These are phyloP conservation scores for Orchestes rusci DNA, from an alignment of 2,888 invertebrate species.

Conservation along the genomic window DNA sequence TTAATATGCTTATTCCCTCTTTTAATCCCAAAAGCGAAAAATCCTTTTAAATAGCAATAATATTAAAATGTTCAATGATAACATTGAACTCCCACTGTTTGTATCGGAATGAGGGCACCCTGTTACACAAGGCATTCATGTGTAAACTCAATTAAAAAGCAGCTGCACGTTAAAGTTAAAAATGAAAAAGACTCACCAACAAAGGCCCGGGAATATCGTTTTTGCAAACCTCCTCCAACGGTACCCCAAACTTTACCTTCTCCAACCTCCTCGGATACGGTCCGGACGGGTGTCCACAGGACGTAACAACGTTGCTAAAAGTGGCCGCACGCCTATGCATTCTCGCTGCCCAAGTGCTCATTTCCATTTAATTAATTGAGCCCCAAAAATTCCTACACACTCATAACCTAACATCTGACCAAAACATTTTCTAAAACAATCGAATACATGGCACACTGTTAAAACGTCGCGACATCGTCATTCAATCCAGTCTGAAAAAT, in stretches of 20 bases:
- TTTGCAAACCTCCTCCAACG: slow-evolving; percentile 88
- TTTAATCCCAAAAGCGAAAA: no score
- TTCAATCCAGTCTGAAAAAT: slow-evolving; percentile 10
- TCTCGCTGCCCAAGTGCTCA: slow-evolving; percentile 89
- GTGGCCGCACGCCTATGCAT: slow-evolving; percentile 89
- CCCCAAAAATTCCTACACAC: slow-evolving; percentile 22
- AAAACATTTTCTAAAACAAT: slow-evolving; percentile 25
- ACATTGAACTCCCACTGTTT: no score
- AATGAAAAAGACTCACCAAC: slow-evolving; percentile 69
- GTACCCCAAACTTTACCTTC: slow-evolving; percentile 92
- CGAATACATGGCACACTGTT: slow-evolving; percentile 20
- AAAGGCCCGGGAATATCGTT: slow-evolving; percentile 91
- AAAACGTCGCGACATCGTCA: no score
- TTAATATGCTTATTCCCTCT: no score
- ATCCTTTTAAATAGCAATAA: no score
- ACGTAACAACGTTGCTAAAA: slow-evolving; percentile 83
- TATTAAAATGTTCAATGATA: no score
- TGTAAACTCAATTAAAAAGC: slow-evolving; percentile 1
- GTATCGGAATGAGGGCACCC: slow-evolving; percentile 7
- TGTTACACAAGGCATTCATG: slow-evolving; percentile 3
- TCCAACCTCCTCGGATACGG: slow-evolving; percentile 79
- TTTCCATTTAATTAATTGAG: slow-evolving; percentile 41
- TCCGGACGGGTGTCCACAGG: slow-evolving; percentile 80
- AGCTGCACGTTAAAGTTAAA: no score
- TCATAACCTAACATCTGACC: slow-evolving; percentile 38